Conservation (phyloP, 2,113 vertebrate genomes). For the Psilopsiagon aurifrons region DNA sequence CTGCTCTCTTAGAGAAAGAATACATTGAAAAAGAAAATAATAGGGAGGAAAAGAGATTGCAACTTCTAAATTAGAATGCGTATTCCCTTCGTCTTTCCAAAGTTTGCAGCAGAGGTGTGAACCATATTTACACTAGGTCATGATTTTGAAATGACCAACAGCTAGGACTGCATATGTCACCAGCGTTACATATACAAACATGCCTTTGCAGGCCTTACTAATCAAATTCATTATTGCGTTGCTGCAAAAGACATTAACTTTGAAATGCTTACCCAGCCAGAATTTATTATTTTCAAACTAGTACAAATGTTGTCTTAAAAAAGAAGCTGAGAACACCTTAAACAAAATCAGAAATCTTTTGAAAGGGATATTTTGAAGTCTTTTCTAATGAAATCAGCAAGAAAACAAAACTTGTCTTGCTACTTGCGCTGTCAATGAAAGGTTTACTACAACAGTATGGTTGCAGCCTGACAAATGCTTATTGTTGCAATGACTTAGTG, state of each 20-base stretch:
- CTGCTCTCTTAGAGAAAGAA: background rate
- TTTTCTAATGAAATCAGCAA: background rate
- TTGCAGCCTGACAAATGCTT: conserved; percentile 35
- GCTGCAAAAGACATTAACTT: background rate
- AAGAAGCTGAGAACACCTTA: background rate
- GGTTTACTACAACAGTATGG: conserved; percentile 18
- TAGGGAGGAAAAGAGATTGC: background rate
- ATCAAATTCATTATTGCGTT: background rate
- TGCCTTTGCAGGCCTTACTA: background rate
- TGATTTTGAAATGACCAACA: background rate
- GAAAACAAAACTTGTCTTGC: conserved; percentile 1
- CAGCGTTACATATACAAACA: background rate
- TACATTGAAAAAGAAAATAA: background rate
- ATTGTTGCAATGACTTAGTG: conserved; percentile 33
- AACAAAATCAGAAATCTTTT: background rate
- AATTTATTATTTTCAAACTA: background rate
- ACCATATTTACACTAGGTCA: background rate
- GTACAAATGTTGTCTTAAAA: background rate
- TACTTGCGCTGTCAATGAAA: background rate
- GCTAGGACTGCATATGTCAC: background rate
- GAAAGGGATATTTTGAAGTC: background rate
- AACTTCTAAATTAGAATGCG: background rate
- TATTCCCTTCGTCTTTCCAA: background rate
- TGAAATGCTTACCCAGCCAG: background rate
- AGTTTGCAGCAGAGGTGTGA: background rate